Conservation (phyloP, 2,888 invertebrate genomes). For the Erebia epiphron region DNA sequence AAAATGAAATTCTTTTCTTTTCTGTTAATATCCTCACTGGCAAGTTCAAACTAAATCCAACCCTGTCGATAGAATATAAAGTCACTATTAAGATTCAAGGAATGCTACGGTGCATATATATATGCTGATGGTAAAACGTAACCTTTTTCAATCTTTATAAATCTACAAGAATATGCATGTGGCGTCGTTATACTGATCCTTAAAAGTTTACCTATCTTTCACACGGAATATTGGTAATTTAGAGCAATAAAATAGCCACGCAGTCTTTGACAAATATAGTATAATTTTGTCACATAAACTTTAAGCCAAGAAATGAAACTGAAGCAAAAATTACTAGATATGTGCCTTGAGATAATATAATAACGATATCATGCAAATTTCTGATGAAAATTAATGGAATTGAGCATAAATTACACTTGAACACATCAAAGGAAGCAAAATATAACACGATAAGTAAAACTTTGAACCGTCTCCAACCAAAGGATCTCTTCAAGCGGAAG, state of each 20-base stretch:
- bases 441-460: constrained; percentile 48
- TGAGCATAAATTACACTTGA: constrained; percentile 75
- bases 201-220: neutral
- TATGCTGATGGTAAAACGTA: neutral
- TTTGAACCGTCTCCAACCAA: constrained; percentile 44
- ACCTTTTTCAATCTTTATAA: neutral
- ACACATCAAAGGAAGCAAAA: constrained; percentile 76
- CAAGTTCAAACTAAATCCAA: constrained; percentile 4
- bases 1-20: neutral
- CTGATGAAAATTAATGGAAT: constrained; percentile 52
- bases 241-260: constrained; percentile 37
- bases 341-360: constrained; percentile 33
- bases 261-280: constrained; percentile 36
- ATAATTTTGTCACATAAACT: neutral
- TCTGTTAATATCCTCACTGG: neutral
- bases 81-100: constrained; percentile 15
- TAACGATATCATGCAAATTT: constrained; percentile 32
- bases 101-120: constrained; percentile 13
- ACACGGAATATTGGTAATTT: neutral
- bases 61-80: constrained; percentile 5
- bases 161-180: neutral
- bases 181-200: too few species aligned
- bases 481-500: constrained; percentile 19
- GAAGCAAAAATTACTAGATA: constrained; percentile 26
- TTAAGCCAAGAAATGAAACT: constrained; percentile 4